Percentiles rank a stretch among this genome's conserved stretches.
These are phyloP conservation scores for Leuciscus waleckii DNA, from an alignment of 2,797 vertebrate species.

Conservation along the genomic window DNA sequence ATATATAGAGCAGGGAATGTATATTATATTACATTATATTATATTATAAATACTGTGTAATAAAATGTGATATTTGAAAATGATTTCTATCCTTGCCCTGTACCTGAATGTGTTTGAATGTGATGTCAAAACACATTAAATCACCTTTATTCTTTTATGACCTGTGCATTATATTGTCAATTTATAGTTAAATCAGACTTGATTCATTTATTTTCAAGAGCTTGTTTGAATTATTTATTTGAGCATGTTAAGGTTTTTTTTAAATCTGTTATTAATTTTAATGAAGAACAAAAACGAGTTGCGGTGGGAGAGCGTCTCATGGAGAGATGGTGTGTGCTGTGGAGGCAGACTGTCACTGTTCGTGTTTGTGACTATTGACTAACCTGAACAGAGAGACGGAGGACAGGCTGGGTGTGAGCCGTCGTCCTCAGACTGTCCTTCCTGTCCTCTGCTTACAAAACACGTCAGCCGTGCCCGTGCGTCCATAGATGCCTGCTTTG, in stretches of 20 bases:
- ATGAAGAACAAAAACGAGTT: neutral
- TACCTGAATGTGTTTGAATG: neutral
- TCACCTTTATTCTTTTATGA: neutral
- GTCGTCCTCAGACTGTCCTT: conserved; percentile 29
- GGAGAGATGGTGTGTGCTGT: neutral
- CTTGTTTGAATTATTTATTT: neutral
- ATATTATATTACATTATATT: neutral
- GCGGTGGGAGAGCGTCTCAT: neutral
- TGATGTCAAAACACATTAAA: neutral
- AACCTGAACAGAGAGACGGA: conserved; percentile 25
- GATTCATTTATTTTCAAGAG: neutral
- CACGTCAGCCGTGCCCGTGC: conserved; percentile 2
- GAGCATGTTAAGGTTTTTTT: neutral
- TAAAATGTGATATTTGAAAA: neutral
- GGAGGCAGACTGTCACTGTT: conserved; percentile 3
- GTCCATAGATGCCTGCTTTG: neutral
- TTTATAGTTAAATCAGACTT: no score
- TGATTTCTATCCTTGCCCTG: neutral
- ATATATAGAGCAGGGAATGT: neutral
- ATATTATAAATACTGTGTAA: neutral
- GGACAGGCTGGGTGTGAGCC: conserved; percentile 32
- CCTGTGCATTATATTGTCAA: neutral
- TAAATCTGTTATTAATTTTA: neutral
- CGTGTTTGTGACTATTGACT: conserved; percentile 36
- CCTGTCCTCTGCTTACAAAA: conserved; percentile 45